A percentile compares a stretch with the other conserved stretches of the same genome.
Conservation (phyloP, 2,888 invertebrate species). For the Syrphus vitripennis region DNA sequence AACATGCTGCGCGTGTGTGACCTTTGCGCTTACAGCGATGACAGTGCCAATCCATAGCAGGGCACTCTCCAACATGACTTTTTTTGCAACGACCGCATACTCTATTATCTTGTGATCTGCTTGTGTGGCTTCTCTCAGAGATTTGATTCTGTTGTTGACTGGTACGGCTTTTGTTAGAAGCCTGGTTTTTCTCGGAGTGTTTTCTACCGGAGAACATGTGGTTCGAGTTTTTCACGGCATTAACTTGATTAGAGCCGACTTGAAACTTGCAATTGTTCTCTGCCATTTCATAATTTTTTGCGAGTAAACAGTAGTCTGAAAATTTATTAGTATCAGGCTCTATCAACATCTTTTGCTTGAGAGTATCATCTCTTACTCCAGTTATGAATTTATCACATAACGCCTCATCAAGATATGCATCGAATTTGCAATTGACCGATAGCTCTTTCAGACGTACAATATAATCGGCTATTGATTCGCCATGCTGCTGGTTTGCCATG, state of each 20-base stretch:
- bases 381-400: background rate
- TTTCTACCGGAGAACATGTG: background rate
- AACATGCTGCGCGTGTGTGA: background rate
- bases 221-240: background rate
- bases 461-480: background rate
- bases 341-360: background rate
- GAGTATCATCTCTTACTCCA: background rate
- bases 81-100: background rate
- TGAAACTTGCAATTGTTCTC: background rate
- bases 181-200: background rate
- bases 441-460: background rate
- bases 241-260: background rate
- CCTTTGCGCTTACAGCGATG: too few relatives aligned
- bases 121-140: background rate
- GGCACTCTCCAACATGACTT: too few relatives aligned
- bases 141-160: background rate
- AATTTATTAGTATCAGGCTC: background rate
- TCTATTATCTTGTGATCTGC: background rate
- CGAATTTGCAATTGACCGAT: background rate
- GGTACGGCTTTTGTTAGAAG: background rate
- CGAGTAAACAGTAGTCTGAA: background rate
- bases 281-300: background rate
- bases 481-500: background rate
- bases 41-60: too few relatives aligned
- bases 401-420: background rate